These are phyloP conservation scores for Platyura marginata DNA, from an alignment of 1,140 invertebrate species.

Conservation along the genomic window DNA sequence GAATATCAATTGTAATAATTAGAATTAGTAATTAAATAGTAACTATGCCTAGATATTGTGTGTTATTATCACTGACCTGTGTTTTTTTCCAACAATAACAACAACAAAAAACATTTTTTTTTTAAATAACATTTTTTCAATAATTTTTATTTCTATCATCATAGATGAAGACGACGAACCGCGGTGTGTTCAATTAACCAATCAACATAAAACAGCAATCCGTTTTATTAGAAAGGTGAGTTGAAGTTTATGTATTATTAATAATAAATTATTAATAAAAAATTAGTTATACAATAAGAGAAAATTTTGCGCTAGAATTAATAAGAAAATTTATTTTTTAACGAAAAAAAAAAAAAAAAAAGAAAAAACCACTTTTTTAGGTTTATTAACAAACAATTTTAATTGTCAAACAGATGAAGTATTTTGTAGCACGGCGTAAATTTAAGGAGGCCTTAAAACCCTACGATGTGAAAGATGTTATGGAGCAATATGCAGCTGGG, in stretches of 20 bases:
- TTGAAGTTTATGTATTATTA: slow-evolving; percentile 11
- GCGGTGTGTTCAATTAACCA: slow-evolving; percentile 57
- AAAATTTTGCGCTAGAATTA: too few species aligned
- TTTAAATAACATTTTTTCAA: neutral
- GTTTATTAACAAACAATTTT: too few species aligned
- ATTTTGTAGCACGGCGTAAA: slow-evolving; percentile 83
- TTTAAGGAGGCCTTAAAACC: slow-evolving; percentile 92
- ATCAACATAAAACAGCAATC: slow-evolving; percentile 79
- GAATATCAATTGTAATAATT: neutral
- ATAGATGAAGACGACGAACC: slow-evolving; percentile 62
- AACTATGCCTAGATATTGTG: neutral
- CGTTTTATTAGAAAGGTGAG: slow-evolving; percentile 82
- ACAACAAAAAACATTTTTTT: too few species aligned
- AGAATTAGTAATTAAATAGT: neutral
- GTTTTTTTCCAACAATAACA: neutral
- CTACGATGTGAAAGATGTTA: slow-evolving; percentile 94
- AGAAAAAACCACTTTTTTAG: too few species aligned
- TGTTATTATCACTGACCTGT: neutral
- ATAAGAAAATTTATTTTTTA: too few species aligned
- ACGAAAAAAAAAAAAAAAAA: too few species aligned
- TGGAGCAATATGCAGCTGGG: slow-evolving; percentile 88
- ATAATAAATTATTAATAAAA: too few species aligned
- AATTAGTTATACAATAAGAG: too few species aligned
- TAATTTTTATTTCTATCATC: slow-evolving; percentile 4
- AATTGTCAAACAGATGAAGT: slow-evolving; percentile 60